Base-by-base conservation (phyloP, 2,797 vertebrate species). In the Tapera naevia region DNA sequence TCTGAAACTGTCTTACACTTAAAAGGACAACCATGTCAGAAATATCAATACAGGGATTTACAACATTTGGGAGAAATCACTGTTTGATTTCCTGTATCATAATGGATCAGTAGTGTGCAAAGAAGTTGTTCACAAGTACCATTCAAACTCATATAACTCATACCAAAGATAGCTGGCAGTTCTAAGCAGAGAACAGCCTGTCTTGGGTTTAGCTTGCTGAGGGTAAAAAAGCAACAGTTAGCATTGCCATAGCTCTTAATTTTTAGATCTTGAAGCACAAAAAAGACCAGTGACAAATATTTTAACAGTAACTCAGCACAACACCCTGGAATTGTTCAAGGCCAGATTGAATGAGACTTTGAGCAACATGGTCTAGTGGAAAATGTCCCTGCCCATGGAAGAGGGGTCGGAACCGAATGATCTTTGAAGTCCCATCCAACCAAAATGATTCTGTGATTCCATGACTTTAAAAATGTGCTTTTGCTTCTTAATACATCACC, bases 81-180 rank as follows among this genome's bases (percentile, higher is more conserved):
- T 41, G 22, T 53, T n/a, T 30, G 58, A 51, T 75, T 88, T 56
- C 58, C 35, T 33, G 7, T 65, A 57, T 45, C 21, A 2, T 19
- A 71, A 61, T 1, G 1, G 27, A n/a, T 5, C 23, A 28, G 16
- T 16, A 32, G 18, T 10, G 13, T 45, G 73, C 45, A 33, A 28
- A 41, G 43, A 39, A 86, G 41, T 13, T n/a, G 41, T 41, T 76
- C 30, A 23, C 25, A 32, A 45, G 27, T 30, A 27, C 41, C 73
- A 9, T 46, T 56, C 4, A 0, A 51, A 37, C 51, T 45, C 10
- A 0, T 11, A 1, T 22, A 60, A 48, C 12, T 72, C 53, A 17
- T 61, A 37, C 23, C 23, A 84, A 23, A 12, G 19, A 12, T 0
- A 88, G 67, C 18, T 70, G n/a, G 11, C 37, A 74, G 72, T 71